Conservation (phyloP, 2,113 vertebrate species). For the Alosa alosa region DNA sequence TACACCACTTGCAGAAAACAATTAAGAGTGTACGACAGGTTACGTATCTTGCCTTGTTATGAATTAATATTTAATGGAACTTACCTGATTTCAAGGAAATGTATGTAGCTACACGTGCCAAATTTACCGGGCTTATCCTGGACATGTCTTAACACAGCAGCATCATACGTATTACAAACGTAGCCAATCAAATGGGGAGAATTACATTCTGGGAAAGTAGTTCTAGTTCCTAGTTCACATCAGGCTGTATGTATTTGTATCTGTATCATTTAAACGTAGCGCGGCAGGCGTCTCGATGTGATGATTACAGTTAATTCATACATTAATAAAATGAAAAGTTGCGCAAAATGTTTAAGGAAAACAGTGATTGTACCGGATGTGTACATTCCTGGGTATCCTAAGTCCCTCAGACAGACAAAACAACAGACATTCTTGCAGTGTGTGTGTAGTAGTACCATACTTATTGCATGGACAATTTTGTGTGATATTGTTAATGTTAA, state of each 20-base stretch:
- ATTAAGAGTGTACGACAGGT: background rate
- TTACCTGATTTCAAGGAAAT: slow-evolving; percentile 1
- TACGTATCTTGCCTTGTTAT: background rate
- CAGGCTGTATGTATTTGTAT: too few species aligned
- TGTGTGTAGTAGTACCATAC: background rate
- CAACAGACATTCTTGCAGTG: background rate
- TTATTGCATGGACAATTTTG: too few species aligned
- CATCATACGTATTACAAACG: slow-evolving; percentile 15
- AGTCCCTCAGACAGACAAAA: background rate
- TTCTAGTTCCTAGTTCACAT: background rate
- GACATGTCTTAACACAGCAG: background rate
- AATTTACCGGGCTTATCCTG: slow-evolving; percentile 9
- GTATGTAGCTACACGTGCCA: background rate
- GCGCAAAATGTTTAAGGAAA: background rate
- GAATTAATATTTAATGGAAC: background rate
- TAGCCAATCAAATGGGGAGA: slow-evolving; percentile 12
- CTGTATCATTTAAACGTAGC: background rate
- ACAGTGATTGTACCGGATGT: background rate
- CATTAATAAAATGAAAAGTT: background rate
- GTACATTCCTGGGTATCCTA: background rate
- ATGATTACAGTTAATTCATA: background rate
- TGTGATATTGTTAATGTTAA: too few species aligned
- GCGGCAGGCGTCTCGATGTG: background rate
- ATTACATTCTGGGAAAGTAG: slow-evolving; percentile 25
- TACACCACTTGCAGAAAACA: too few species aligned